Base-by-base conservation (phyloP, 1,140 invertebrate genomes). In the Propsilocerus akamusi region DNA sequence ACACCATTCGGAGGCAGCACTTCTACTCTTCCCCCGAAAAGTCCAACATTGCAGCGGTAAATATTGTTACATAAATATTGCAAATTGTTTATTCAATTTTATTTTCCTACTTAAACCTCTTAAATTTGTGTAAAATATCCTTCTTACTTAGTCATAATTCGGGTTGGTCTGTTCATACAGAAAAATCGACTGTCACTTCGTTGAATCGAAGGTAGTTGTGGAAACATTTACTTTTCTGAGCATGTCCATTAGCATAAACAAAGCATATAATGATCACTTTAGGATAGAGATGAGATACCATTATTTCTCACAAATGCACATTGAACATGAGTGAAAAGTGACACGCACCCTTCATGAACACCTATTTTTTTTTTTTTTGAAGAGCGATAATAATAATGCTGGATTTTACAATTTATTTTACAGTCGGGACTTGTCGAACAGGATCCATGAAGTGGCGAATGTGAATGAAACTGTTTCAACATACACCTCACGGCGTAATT, bases 31-130 rank as follows among this genome's bases (percentile, higher is more conserved):
- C 78, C 73, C 55, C 78, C 73, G 55, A 80, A 80, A 67, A 81
- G 78, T 76, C 79, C 79, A 63, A 78, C 78, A 66, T 74, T 76
- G 66, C 72, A 75, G 61, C 73, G 78, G 77, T 81, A 61, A 68
- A 68, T 61, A 25, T 50, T 52, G 48, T 28, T 26, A 2, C 24
- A 52, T 49, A 14, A 47, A 22, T n/a, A 26, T 41, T 20, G n/a
- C n/a, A 32, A 41, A 23, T 20, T 22, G 34, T n/a, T 47, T 50
- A 26, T 48, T 17, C 25, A 47, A 24, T 8, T 46, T 8, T 46
- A 11, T 46, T 46, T 20, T 23, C 22, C 22, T 4, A 6, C 26
- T 25, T 48, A 17, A 24, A 24, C 22, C 10, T 23, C 22, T 47
- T 10, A 7, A 7, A 24, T 20, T 47, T 23, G 22, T 20, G 14